These are phyloP conservation scores for Trimorus sp. DNA, from an alignment of 2,888 invertebrate species.

Conservation along the genomic window DNA sequence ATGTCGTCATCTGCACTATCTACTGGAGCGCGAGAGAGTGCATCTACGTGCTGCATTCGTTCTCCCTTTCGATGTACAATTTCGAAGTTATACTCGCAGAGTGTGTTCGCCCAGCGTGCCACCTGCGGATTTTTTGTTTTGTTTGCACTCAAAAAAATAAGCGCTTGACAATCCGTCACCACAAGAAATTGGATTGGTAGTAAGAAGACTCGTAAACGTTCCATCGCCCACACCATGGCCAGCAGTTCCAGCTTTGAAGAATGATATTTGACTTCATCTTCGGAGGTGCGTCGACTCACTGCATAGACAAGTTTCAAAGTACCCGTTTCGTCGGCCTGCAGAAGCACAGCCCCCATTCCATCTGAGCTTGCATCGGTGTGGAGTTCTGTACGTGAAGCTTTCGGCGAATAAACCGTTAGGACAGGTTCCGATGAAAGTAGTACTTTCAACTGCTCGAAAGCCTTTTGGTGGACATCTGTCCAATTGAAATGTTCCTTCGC, in stretches of 20 bases:
- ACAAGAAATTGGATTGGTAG: slow-evolving; percentile 4
- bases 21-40: slow-evolving; percentile 25
- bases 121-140: slow-evolving; percentile 31
- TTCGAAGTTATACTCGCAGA: slow-evolving; percentile 25
- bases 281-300: slow-evolving; percentile 28
- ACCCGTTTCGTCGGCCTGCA: slow-evolving; percentile 1
- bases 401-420: background rate
- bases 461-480: slow-evolving; percentile 13
- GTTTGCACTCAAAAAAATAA: slow-evolving; percentile 14
- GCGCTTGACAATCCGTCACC: slow-evolving; percentile 38
- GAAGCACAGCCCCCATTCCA: slow-evolving; percentile 12
- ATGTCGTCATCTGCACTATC: background rate
- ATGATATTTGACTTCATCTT: slow-evolving; percentile 67
- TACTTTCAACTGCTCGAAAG: slow-evolving; percentile 17
- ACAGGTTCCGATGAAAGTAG: background rate
- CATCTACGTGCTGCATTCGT: slow-evolving; percentile 30
- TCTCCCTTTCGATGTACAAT: slow-evolving; percentile 35
- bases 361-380: slow-evolving; percentile 32
- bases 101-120: slow-evolving; percentile 27
- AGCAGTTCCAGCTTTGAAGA: slow-evolving; percentile 61
- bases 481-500: slow-evolving; percentile 9
- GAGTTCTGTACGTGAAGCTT: slow-evolving; percentile 11
- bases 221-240: slow-evolving; percentile 30
- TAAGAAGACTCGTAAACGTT: slow-evolving; percentile 17
- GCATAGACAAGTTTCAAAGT: slow-evolving; percentile 28